Base-by-base conservation (phyloP, 2,888 invertebrate species). In the Crocallis elinguaria region DNA sequence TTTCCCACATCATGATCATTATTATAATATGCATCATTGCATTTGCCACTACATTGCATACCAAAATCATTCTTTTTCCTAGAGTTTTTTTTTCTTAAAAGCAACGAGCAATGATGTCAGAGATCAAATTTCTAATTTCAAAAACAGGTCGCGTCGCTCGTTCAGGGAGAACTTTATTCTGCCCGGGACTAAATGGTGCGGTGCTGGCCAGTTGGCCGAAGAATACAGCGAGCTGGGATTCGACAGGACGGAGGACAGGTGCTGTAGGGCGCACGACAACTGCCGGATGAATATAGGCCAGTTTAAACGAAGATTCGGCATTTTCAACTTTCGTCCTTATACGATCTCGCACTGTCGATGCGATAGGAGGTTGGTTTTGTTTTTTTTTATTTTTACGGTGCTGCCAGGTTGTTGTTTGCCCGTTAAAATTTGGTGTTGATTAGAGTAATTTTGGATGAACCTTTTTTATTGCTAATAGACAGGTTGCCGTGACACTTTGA, bases 151-250 rank as follows among this genome's bases (percentile, higher is more conserved):
- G 39, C 79, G 87, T 62, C 75, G 91, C 57, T 90, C 88, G 32
- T 67, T 89, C 60, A 86, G 92, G 68, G 90, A 92, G 77, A 88
- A 92, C 84, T 88, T 94, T 74, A 93, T 94, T 69, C 77, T 93
- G 48, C 95, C 95, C 2, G 95, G 94, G 46, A 95, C 94, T 9
- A 93, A 94, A 72, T 96, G 96, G 96, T 96, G 96, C 83, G 96
- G 96, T 5, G 86, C 92, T 73, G 80, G 94, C 79, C 75, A 93
- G 88, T 73, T 90, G 78, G 75, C 95, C 87, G 63, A 88, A 45
- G 85, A 85, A 33, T 94, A 94, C 82, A 91, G 90, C 61, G 93
- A 95, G 58, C 85, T 96, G 66, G 96, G 91, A 8, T 53, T 63
- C 9, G 82, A 87, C 54, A 79, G 70, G 30, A 64, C 82, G 14